Evolutionary conservation across 2,113 vertebrate species (phyloP).

Genomic region (Psammodynastes pulverulentus): DNA sequence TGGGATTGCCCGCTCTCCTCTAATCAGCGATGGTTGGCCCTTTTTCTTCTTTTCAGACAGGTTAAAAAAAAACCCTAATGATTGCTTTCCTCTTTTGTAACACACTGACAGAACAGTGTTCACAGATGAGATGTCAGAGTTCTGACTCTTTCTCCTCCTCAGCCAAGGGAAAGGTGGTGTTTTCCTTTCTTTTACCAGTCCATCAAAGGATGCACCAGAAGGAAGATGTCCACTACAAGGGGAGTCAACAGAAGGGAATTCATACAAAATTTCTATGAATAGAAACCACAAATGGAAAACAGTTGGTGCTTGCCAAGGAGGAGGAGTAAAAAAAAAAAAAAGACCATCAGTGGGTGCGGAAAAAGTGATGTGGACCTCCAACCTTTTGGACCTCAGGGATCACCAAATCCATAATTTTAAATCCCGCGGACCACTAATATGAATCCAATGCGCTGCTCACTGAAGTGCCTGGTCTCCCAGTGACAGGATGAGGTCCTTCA

Average conservation of each 20-base stretch:
- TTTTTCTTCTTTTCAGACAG: not conserved
- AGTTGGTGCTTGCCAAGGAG: not conserved
- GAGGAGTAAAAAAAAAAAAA: not conserved
- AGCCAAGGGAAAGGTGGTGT: not conserved
- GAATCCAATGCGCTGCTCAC: no score
- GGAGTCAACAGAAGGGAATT: not conserved
- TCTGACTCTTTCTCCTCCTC: not conserved
- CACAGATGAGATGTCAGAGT: not conserved
- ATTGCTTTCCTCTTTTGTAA: not conserved
- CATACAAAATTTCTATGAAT: not conserved
- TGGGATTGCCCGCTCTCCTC: not conserved
- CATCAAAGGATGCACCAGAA: not conserved
- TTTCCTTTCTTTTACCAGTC: not conserved
- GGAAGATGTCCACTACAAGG: not conserved
- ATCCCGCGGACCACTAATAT: no score
- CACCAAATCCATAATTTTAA: no score
- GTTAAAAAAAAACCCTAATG: not conserved
- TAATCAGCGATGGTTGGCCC: not conserved
- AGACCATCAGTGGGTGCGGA: not conserved
- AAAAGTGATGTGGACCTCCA: not conserved
- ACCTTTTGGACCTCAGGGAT: no score
- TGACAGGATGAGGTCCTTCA: no score
- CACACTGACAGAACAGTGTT: not conserved
- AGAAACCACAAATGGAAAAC: not conserved
- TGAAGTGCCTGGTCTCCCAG: no score